Base-by-base conservation (phyloP, 2,888 invertebrate species). In the Netelia virgata region DNA sequence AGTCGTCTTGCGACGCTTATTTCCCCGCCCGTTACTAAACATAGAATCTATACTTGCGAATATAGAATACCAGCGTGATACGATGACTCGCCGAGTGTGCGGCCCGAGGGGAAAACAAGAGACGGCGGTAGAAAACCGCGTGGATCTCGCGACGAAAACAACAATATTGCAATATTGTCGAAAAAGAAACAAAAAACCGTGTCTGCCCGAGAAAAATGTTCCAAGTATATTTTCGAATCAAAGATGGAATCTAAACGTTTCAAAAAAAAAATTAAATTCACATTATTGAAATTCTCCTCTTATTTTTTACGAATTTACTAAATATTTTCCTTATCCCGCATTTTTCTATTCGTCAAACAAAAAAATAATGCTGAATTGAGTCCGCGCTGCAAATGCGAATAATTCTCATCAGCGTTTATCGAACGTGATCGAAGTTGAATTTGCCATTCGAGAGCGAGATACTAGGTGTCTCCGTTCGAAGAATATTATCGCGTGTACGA, bases 31-130 rank as follows among this genome's bases (percentile, higher is more conserved):
- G 73, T 76, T 75, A 84, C 87, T 90, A 90, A 90, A 90, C 85
- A 88, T 90, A 90, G 90, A 88, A 86, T 53, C 87, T 87, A 88
- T 88, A 80, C 86, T 83, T 84, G 84, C 83, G 88, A 89, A 89
- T 90, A 88, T 89, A 80, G 72, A 76, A 76, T 68, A 47, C 14
- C 14, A 6, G 76, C 23, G 36, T 50, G 77, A 61, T 69, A 76
- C 57, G 73, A 76, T 76, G 76, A 76, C 43, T 76, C 76, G n/a
- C 16, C 16, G 23, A 6, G 36, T 47, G 53, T 20, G 47, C 50
- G 63, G 18, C 41, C 36, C 57, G 66, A 55, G 66, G 41, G 43
- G 50, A n/a, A n/a, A 66, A 47, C 59, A 28, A 28, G 28, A 28
- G 8, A 53, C 69, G 53, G 50, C 47, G 53, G 9, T 23, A 14